A percentile compares a stretch with the other conserved stretches of the same genome.
Conservation (phyloP, 2,797 vertebrate genomes). For the Gymnothorax reevesii region DNA sequence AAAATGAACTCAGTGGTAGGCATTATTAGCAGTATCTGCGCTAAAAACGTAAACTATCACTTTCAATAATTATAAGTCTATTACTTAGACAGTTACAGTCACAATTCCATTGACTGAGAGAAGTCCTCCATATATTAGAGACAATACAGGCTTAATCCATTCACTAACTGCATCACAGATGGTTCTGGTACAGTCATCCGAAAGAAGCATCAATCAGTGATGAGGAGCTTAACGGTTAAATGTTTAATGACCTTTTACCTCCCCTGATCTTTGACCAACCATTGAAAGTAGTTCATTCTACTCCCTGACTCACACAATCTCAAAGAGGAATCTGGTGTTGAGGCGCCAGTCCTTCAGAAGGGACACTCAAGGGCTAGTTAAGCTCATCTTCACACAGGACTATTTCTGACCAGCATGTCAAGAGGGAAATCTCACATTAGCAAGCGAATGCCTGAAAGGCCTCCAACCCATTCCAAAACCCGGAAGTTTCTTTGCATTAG, state of each 20-base stretch:
- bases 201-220: slow-evolving; percentile 21
- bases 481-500: not conserved
- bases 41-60: not conserved
- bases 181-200: not conserved
- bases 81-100: not conserved
- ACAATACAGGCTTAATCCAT: not conserved
- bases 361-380: slow-evolving; percentile 45
- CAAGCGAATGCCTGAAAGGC: slow-evolving; percentile 24
- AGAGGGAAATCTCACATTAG: slow-evolving; percentile 51
- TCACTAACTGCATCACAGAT: not conserved
- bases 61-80: not conserved
- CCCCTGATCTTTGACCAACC: slow-evolving; percentile 46
- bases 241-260: slow-evolving; percentile 42
- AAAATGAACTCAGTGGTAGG: not conserved
- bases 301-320: slow-evolving; percentile 38
- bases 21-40: not conserved
- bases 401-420: slow-evolving; percentile 55
- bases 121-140: not conserved
- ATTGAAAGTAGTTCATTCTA: slow-evolving; percentile 49
- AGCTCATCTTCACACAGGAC: slow-evolving; percentile 42
- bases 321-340: slow-evolving; percentile 62
- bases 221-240: slow-evolving; percentile 37
- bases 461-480: not conserved
- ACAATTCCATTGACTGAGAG: not conserved
- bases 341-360: slow-evolving; percentile 43